Conservation (phyloP, 1,140 invertebrate species). For the Plectus sambesii region DNA sequence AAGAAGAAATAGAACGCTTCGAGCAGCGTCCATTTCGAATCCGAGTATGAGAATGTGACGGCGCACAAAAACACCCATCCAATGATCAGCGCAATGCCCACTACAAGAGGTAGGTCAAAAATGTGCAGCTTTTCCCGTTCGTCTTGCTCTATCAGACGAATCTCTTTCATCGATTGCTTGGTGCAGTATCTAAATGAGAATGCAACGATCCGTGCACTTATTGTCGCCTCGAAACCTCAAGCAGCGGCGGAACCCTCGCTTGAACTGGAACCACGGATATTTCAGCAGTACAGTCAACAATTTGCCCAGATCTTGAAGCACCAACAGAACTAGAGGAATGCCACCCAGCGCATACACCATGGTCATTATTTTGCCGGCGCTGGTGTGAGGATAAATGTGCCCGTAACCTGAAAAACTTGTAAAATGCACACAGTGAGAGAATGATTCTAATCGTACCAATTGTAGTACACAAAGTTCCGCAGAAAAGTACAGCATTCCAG, state of each 20-base stretch:
- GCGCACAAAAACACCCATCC: constrained; percentile 25
- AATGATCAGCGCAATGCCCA: constrained; percentile 21
- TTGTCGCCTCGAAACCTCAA: constrained; percentile 11
- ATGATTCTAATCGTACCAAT: constrained; percentile 14
- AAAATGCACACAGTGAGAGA: not conserved
- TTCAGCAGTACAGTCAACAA: constrained; percentile 24
- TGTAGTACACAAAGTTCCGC: constrained; percentile 25
- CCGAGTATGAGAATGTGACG: constrained; percentile 20
- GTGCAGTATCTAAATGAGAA: constrained; percentile 18
- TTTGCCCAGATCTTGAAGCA: constrained; percentile 24
- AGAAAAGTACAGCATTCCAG: constrained; percentile 23
- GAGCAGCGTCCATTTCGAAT: constrained; percentile 21
- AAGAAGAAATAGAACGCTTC: constrained; percentile 29
- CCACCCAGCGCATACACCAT: constrained; percentile 24
- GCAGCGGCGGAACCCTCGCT: constrained; percentile 17
- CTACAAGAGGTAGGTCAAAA: constrained; percentile 21
- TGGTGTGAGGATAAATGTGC: constrained; percentile 25
- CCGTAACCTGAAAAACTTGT: constrained; percentile 22
- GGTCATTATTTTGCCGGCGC: constrained; percentile 16
- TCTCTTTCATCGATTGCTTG: constrained; percentile 24
- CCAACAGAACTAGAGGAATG: constrained; percentile 23
- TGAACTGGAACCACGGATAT: constrained; percentile 27
- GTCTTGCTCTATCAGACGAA: constrained; percentile 20
- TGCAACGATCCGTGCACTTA: not conserved
- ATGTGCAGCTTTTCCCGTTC: constrained; percentile 18